These are phyloP conservation scores for Apeltes quadracus DNA, from an alignment of 2,113 vertebrate genomes.

Conservation along the genomic window DNA sequence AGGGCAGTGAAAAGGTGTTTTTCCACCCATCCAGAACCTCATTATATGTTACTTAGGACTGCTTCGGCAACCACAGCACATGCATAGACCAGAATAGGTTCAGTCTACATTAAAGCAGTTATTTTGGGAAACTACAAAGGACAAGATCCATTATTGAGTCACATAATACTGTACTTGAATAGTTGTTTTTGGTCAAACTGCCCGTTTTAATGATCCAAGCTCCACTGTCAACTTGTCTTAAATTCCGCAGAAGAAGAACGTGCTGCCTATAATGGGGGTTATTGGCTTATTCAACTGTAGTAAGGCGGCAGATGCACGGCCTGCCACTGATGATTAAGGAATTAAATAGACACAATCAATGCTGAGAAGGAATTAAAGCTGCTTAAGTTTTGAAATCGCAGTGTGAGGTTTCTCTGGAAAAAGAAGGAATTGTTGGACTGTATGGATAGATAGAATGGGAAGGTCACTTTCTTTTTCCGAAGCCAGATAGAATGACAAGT, in stretches of 20 bases:
- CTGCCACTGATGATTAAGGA: neutral
- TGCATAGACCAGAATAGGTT: neutral
- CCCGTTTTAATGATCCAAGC: neutral
- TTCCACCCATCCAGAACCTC: neutral
- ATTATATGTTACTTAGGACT: neutral
- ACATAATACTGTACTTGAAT: neutral
- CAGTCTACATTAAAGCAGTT: neutral
- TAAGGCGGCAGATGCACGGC: too few species aligned
- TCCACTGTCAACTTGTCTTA: neutral
- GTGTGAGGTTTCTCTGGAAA: slow-evolving; percentile 3
- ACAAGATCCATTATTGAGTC: neutral
- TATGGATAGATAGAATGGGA: neutral
- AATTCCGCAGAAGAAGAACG: neutral
- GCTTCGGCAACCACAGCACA: neutral
- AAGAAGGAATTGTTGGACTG: slow-evolving; percentile 4
- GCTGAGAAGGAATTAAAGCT: slow-evolving; percentile 7
- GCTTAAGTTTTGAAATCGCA: neutral
- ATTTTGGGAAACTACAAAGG: neutral
- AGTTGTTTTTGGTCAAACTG: neutral
- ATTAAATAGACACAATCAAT: neutral
- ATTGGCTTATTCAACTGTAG: too few species aligned
- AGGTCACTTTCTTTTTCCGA: slow-evolving; percentile 30
- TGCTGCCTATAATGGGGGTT: too few species aligned
- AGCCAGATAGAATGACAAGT: slow-evolving; percentile 9
- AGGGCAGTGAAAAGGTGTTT: neutral